phyloP scores from a whole-genome alignment of 2,888 invertebrate species.

The Dichetophora obliterata region DNA sequence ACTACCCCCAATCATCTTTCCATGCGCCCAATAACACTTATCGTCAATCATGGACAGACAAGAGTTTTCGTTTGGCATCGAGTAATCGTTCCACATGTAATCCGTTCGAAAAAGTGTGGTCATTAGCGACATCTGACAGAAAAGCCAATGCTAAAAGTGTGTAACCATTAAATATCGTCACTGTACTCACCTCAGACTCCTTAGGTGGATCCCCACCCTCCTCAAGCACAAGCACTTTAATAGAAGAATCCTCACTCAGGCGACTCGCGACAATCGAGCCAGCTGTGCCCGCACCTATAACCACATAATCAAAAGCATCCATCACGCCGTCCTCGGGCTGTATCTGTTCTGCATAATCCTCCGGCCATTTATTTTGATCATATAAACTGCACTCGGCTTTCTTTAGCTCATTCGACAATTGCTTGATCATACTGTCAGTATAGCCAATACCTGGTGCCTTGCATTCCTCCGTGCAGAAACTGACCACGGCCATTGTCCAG shows the following conservation, averaged over 20 bases:
- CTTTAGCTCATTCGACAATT: conserved; percentile 66
- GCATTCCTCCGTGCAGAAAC: too few species aligned
- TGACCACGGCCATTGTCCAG: too few species aligned
- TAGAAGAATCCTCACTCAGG: conserved; percentile 48
- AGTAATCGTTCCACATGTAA: conserved; percentile 61
- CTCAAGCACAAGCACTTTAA: conserved; percentile 52
- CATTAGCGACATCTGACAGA: conserved; percentile 42
- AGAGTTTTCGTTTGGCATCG: conserved; percentile 54
- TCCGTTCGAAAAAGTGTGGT: conserved; percentile 53
- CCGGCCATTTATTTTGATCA: conserved; percentile 72
- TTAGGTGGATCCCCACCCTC: conserved; percentile 56
- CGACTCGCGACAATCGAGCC: conserved; percentile 70
- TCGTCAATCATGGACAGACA: conserved; percentile 56
- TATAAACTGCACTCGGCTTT: conserved; percentile 69
- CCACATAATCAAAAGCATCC: conserved; percentile 69
- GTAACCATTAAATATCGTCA: conserved; percentile 25
- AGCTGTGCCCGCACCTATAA: conserved; percentile 74
- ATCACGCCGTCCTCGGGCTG: conserved; percentile 33
- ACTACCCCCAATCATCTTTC: conserved; percentile 76
- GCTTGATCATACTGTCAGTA: conserved; percentile 49
- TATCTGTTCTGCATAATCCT: conserved; percentile 61
- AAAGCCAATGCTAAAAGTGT: too few species aligned
- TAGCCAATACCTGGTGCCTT: background rate
- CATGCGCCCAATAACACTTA: conserved; percentile 73
- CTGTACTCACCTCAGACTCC: conserved; percentile 56